These are phyloP conservation scores for Pantherophis alleghaniensis DNA, from an alignment of 2,797 vertebrate species.

Conservation along the genomic window DNA sequence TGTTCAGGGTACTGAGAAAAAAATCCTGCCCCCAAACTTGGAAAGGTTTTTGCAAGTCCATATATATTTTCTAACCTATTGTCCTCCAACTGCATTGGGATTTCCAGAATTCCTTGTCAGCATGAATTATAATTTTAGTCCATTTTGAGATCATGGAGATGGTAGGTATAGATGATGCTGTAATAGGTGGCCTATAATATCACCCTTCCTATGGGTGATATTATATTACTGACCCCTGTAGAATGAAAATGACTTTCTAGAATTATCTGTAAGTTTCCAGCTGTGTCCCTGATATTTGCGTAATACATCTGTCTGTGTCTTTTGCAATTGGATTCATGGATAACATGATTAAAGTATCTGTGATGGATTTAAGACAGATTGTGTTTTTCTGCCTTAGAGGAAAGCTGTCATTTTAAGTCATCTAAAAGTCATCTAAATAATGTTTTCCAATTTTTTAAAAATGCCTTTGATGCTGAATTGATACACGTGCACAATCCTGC, in stretches of 20 bases:
- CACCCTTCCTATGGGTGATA: not conserved
- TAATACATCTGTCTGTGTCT: not conserved
- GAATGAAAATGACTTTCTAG: not conserved
- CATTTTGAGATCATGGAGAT: not conserved
- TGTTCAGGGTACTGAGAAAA: not conserved
- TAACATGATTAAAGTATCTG: not conserved
- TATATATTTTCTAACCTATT: not conserved
- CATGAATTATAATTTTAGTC: not conserved
- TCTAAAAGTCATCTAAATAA: constrained; percentile 32
- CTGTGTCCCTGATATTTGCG: not conserved
- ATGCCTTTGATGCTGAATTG: constrained; percentile 18
- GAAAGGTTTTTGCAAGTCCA: not conserved
- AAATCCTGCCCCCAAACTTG: not conserved
- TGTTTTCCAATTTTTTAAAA: constrained; percentile 12
- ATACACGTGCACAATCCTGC: constrained; percentile 44
- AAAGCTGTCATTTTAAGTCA: constrained; percentile 8
- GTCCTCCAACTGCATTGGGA: not conserved
- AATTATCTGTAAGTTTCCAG: not conserved
- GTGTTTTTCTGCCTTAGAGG: not conserved
- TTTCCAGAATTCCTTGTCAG: not conserved
- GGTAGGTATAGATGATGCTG: not conserved
- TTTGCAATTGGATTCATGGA: not conserved
- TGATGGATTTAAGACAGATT: not conserved
- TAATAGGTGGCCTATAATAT: not conserved
- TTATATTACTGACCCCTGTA: not conserved